These are phyloP conservation scores for Pogonomyrmex californicus DNA, from an alignment of 1,140 invertebrate genomes.

Conservation along the genomic window DNA sequence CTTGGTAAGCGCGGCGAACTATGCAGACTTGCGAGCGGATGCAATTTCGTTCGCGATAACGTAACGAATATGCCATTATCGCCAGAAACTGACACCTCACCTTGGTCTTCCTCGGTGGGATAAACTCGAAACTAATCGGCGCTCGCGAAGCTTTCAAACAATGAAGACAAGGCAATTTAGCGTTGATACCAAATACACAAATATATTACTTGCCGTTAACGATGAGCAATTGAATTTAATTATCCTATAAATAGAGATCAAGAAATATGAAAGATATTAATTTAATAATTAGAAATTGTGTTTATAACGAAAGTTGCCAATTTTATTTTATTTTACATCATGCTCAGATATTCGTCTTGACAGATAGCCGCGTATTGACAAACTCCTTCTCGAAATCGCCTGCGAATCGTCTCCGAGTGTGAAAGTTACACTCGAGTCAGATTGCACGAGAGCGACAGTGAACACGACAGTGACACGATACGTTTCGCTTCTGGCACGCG, in stretches of 20 bases:
- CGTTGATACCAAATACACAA: neutral
- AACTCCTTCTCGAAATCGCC: neutral
- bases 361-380: neutral
- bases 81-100: conserved; percentile 28
- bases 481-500: conserved; percentile 1
- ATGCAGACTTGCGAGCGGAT: conserved; percentile 35
- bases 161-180: neutral
- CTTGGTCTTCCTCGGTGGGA: neutral
- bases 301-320: neutral
- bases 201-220: neutral
- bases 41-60: conserved; percentile 68
- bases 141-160: neutral
- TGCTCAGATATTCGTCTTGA: neutral
- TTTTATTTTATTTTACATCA: neutral
- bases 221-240: neutral
- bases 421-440: conserved; percentile 22
- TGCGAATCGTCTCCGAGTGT: neutral
- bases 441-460: conserved; percentile 66
- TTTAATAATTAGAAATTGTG: neutral
- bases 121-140: conserved; percentile 1
- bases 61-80: conserved; percentile 60
- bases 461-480: conserved; percentile 52
- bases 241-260: too few relatives aligned
- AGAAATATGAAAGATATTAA: neutral
- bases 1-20: conserved; percentile 51